A percentile compares a stretch with the other conserved stretches of the same genome.
Evolutionary conservation across 2,113 vertebrate genomes (phyloP).

Genomic region (Mugil cephalus): DNA sequence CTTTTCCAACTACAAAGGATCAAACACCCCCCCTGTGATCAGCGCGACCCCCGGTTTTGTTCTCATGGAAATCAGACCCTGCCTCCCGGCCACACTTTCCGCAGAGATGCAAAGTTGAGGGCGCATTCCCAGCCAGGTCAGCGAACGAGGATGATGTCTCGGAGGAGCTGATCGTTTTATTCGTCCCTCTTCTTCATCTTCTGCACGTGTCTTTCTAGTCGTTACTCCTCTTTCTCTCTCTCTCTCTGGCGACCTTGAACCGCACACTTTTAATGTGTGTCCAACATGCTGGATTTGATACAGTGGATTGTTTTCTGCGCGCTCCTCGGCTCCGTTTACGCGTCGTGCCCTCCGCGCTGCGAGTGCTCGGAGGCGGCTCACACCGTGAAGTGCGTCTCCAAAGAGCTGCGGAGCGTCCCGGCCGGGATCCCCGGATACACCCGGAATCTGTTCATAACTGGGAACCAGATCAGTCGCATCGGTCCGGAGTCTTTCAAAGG

Average conservation of each 20-base stretch:
- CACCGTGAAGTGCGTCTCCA: constrained; percentile 87
- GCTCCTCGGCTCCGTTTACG: constrained; percentile 60
- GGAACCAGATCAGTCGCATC: constrained; percentile 79
- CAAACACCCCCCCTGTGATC: constrained; percentile 65
- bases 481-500: constrained; percentile 78
- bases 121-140: constrained; percentile 64
- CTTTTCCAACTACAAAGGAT: constrained; percentile 58
- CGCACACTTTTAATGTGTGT: neutral
- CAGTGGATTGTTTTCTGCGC: constrained; percentile 59
- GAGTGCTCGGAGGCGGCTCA: constrained; percentile 87
- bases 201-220: neutral
- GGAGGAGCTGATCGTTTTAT: constrained; percentile 57
- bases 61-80: constrained; percentile 78
- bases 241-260: neutral
- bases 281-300: constrained; percentile 69
- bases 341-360: constrained; percentile 81
- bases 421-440: constrained; percentile 83
- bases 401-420: constrained; percentile 80
- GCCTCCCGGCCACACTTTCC: constrained; percentile 67
- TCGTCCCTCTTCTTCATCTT: neutral
- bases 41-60: constrained; percentile 60
- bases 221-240: neutral
- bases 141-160: constrained; percentile 18
- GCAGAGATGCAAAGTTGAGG: constrained; percentile 66
- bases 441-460: constrained; percentile 83